Evolutionary conservation across 2,888 invertebrate species (phyloP), one percentile per base, ranked within the genome.

Genomic region (Drosophila anomalipes): DNA sequence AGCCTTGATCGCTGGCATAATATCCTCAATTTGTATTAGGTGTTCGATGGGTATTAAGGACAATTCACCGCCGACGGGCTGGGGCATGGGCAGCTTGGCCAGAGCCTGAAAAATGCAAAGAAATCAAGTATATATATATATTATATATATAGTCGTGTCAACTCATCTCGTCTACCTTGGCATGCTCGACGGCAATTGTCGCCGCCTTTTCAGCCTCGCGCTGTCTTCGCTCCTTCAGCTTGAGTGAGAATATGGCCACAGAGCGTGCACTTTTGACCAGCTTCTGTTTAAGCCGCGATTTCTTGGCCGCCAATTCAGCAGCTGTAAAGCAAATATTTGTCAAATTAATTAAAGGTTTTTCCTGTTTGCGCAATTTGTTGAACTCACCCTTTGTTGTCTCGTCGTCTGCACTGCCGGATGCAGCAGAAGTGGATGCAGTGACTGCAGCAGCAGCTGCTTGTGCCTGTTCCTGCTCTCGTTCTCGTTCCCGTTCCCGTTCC

Each of bases 21-120:
- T 92, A 92, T 96, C 96, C 26, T 96, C 96, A 53, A 96, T 95
- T 94, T 96, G 96, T 81, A 96, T 96, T 62, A 96, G 94, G 92
- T 96, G 97, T 92, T 97, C 97, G 89, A 97, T 97, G 39, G 97
- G 97, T 89, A 97, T 97, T 65, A 97, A 95, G 3, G 97, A 96
- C 51, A 97, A 94, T 92, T 97, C 97, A 12, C 97, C 97, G 10
- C 97, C 97, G 28, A 86, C 87, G 0, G 96, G 95, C 7, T 96
- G 95, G 0, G 94, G 94, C 66, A 92, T 82, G 6, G 92, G 92
- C 70, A 92, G 72, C 83, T 91, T 93, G 28, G 92, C 93, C 70
- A 81, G 89, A 83, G 92, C 93, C 95, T 96, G 28, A 0, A 74
- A 74, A 22, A 28, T 32, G 3, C 0, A 9, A 52, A 28, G n/a